Evolutionary conservation across 2,113 vertebrate genomes (phyloP).

Genomic region (Ailuropoda melanoleuca): DNA sequence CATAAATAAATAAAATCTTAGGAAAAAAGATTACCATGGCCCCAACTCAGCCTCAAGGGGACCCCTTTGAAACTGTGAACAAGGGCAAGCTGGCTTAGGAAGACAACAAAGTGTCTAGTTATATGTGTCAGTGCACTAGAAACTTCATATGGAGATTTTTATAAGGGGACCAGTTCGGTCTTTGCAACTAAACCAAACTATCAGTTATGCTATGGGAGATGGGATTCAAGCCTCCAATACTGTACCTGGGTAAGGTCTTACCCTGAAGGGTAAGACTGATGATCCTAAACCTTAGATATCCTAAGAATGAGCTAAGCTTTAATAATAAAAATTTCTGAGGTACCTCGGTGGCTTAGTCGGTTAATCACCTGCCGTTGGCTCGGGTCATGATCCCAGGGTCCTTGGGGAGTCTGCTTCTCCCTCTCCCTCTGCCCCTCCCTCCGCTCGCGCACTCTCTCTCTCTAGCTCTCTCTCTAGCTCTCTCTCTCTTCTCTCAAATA

Average conservation of each 20-base stretch:
- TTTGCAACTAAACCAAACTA: neutral
- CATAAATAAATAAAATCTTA: neutral
- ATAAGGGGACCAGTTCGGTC: neutral
- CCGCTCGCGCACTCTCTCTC: too few species aligned
- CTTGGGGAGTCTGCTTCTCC: neutral
- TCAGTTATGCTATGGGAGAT: neutral
- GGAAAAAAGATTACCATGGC: neutral
- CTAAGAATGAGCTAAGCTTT: slow-evolving; percentile 12
- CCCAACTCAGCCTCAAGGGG: neutral
- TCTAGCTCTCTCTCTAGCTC: neutral
- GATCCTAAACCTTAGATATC: slow-evolving; percentile 7
- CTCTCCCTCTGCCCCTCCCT: neutral
- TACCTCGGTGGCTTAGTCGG: neutral
- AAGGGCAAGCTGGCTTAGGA: neutral
- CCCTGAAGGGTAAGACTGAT: neutral
- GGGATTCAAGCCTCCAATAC: neutral
- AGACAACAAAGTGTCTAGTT: neutral
- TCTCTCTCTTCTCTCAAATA: neutral
- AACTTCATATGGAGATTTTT: slow-evolving; percentile 20
- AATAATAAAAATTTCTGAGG: neutral
- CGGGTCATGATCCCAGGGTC: neutral
- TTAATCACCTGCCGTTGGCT: neutral
- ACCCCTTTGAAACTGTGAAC: slow-evolving; percentile 4
- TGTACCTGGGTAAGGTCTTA: too few species aligned
- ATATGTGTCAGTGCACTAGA: neutral